phyloP scores from a whole-genome alignment of 2,888 invertebrate species.

The Pseudanteris insignis region DNA sequence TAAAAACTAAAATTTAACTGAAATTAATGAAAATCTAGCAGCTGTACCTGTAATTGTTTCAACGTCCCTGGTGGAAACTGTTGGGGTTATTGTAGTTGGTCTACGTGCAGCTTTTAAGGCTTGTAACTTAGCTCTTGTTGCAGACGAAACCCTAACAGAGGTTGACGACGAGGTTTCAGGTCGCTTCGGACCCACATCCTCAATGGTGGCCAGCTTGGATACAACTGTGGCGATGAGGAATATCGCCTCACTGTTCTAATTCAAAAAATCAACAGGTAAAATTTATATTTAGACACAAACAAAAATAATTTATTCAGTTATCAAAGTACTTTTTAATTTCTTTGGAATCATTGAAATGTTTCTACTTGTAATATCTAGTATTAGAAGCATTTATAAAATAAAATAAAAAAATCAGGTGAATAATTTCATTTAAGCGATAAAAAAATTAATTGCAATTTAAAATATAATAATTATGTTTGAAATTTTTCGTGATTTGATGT shows the following conservation, averaged over 20 bases:
- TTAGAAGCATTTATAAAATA: not conserved
- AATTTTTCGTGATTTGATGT: too few species aligned
- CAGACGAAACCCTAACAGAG: conserved; percentile 60
- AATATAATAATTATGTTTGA: too few species aligned
- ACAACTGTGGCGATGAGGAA: conserved; percentile 66
- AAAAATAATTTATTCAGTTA: not conserved
- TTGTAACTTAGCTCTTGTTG: conserved; percentile 61
- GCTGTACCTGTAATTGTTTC: conserved; percentile 76
- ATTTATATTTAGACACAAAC: not conserved
- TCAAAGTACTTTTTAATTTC: too few species aligned
- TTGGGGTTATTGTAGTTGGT: conserved; percentile 51
- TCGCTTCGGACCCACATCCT: conserved; percentile 79
- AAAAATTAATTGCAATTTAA: too few species aligned
- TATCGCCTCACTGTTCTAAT: conserved; percentile 65
- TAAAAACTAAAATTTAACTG: too few species aligned
- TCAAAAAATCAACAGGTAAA: not conserved
- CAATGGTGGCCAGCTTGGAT: conserved; percentile 84
- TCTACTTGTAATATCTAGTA: too few species aligned
- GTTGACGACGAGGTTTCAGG: conserved; percentile 66
- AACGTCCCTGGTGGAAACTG: conserved; percentile 69
- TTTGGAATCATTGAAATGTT: too few species aligned
- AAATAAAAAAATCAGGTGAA: not conserved
- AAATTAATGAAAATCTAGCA: conserved; percentile 1
- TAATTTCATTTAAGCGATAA: too few species aligned
- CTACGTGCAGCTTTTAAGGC: conserved; percentile 67